Evolutionary conservation across 2,113 vertebrate species (phyloP).

Genomic region (Thamnophis sirtalis): DNA sequence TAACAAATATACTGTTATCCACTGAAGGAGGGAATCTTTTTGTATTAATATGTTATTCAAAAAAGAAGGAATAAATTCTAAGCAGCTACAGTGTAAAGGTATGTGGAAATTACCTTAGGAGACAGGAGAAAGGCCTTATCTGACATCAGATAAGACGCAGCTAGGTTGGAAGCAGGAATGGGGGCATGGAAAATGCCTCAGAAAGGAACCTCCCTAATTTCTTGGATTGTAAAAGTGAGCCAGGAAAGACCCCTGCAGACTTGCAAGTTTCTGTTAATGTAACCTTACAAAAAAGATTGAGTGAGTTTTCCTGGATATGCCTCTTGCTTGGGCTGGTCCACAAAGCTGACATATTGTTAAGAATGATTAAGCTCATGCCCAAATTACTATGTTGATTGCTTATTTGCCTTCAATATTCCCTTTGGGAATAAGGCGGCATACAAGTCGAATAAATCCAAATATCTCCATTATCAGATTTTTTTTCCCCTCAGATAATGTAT

Average conservation of each 20-base stretch:
- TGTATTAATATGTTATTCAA: background rate
- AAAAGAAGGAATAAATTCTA: background rate
- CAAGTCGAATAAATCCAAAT: too few species aligned
- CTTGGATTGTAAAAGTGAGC: background rate
- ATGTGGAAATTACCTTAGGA: background rate
- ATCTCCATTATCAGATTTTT: background rate
- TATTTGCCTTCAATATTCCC: conserved; percentile 52
- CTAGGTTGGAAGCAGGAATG: background rate
- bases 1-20: background rate
- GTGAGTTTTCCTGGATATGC: background rate
- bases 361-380: conserved; percentile 39
- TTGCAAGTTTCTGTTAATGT: background rate
- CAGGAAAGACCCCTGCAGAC: background rate
- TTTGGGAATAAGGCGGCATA: too few species aligned
- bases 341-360: background rate
- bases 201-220: background rate
- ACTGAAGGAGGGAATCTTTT: background rate
- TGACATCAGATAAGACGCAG: background rate
- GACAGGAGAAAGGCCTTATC: background rate
- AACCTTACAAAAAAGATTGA: background rate
- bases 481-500: background rate
- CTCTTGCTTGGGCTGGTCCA: background rate
- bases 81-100: background rate
- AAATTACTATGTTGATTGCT: conserved; percentile 17
- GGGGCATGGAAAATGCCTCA: background rate